Evolutionary conservation across 1,140 invertebrate genomes (phyloP), one percentile per base, ranked within the genome.

Genomic region (Augochlora pura): DNA sequence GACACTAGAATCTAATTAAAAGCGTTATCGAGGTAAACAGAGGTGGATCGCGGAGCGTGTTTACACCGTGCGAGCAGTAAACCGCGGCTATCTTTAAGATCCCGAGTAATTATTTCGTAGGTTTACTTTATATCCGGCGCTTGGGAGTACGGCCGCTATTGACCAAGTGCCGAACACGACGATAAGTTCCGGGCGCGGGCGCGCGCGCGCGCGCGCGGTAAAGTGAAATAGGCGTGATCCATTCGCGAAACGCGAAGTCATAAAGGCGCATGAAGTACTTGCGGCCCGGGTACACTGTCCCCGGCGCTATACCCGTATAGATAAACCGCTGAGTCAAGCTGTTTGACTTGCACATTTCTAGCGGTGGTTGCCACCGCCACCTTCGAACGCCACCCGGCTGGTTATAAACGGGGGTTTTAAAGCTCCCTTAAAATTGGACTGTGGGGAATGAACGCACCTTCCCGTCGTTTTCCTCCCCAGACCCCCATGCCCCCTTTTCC

Each of bases 281-380:
- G 59, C 18, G 46, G 46, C 77, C 52, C 12, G 62, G n/a, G 14
- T 60, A 70, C 59, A 54, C 64, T 14, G 57, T 60, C 57, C 73
- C 66, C 62, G 65, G 73, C 64, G 64, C 69, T 64, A 73, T 65
- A 63, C 39, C 39, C 68, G 77, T 70, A 77, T 83, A 86, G 81
- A 91, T 91, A 91, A 90, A 92, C 85, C 86, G 88, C 86, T 89
- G 90, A 89, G 89, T 88, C 88, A 88, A 89, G 88, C 89, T 91
- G 89, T 92, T 92, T 91, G 89, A 92, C 91, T 92, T 91, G 89
- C 89, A 91, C 91, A 91, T 92, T 91, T 91, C 89, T 89, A 86
- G 85, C 82, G 83, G 65, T 82, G 84, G 83, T 87, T 83, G 60
- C 72, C 80, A 81, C 73, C 73, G 76, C 80, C 77, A 79, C 59